Conservation (phyloP, 2,113 vertebrate species). For the Ptilonorhynchus violaceus region DNA sequence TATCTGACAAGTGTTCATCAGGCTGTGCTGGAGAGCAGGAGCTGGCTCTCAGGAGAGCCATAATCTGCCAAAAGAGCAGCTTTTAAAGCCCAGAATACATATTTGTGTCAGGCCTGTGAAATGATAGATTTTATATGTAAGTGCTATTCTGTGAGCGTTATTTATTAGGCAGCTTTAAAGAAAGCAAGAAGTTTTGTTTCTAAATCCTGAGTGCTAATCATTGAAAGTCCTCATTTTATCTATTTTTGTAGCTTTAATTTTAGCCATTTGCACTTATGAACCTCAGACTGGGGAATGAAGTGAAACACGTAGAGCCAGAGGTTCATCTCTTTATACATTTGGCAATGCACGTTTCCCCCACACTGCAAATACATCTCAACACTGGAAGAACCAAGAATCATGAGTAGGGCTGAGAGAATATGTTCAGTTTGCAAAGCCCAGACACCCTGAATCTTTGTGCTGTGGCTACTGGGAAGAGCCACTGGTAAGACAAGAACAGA, state of each 20-base stretch:
- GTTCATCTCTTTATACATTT: background rate
- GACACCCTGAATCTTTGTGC: background rate
- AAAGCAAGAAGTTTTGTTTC: background rate
- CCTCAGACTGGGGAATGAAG: background rate
- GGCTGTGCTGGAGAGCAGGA: background rate
- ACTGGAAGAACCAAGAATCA: background rate
- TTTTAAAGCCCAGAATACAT: background rate
- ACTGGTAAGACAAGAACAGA: background rate
- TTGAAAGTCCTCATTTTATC: background rate
- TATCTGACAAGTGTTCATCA: conserved; percentile 3
- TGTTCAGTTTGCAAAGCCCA: background rate
- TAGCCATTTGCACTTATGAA: conserved; percentile 14
- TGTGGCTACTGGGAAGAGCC: background rate
- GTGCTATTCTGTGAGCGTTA: background rate
- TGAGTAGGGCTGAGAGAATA: background rate
- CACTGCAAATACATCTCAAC: background rate
- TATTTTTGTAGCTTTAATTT: conserved; percentile 11
- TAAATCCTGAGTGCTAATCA: background rate
- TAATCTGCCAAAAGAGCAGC: conserved; percentile 25
- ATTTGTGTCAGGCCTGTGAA: conserved; percentile 20
- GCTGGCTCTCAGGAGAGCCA: conserved; percentile 4
- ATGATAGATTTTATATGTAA: background rate
- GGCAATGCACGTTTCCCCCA: background rate
- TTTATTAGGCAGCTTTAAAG: conserved; percentile 4
- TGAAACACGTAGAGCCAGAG: background rate